A percentile compares a stretch with the other conserved stretches of the same genome.
These are phyloP conservation scores for Mesorhabditis sp. DNA, from an alignment of 2,888 invertebrate genomes.

Conservation along the genomic window DNA sequence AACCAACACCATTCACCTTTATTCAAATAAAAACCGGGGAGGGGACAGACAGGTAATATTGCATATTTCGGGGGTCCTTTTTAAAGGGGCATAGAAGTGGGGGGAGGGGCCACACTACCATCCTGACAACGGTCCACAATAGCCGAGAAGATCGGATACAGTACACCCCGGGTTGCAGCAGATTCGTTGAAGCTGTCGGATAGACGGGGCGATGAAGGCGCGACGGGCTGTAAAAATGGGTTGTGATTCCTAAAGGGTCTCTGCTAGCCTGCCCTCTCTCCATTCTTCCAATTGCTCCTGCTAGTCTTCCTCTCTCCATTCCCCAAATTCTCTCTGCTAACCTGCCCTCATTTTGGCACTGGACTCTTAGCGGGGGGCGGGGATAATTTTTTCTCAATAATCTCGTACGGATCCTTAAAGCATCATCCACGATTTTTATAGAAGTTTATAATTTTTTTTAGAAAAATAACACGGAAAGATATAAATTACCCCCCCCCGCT, in stretches of 20 bases:
- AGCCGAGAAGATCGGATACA: conserved; percentile 44
- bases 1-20: no score
- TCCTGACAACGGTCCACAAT: conserved; percentile 40
- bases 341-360: neutral
- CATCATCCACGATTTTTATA: no score
- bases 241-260: neutral
- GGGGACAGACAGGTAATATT: no score
- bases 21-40: no score
- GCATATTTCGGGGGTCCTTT: no score
- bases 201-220: conserved; percentile 37
- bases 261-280: neutral
- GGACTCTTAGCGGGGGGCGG: no score
- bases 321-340: neutral
- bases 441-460: no score
- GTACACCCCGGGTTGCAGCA: conserved; percentile 49
- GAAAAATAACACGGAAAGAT: no score
- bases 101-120: conserved; percentile 3
- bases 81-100: no score
- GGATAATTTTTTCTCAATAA: no score
- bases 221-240: conserved; percentile 22
- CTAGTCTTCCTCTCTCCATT: neutral
- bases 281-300: neutral
- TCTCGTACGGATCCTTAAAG: no score
- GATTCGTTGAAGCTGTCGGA: conserved; percentile 43
- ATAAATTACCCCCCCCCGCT: no score